A percentile compares a stretch with the other conserved stretches of the same genome.
Evolutionary conservation across 2,113 vertebrate genomes (phyloP).

Genomic region (Lepisosteus oculatus): DNA sequence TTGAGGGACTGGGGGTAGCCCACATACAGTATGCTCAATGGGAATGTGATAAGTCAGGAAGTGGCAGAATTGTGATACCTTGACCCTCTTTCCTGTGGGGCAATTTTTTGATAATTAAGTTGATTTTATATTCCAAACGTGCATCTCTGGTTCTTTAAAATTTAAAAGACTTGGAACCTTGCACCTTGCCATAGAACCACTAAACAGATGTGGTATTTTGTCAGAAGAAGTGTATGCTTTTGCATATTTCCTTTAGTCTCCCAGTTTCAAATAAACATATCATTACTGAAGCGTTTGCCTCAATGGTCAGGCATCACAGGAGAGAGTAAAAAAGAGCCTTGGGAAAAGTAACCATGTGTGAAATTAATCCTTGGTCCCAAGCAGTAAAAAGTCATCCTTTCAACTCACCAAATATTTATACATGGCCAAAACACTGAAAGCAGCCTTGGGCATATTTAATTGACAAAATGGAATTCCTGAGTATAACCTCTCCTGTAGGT

Average conservation of each 20-base stretch:
- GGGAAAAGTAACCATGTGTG: neutral
- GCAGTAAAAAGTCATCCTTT: neutral
- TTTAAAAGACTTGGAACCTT: too few relatives aligned
- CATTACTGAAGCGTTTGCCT: neutral
- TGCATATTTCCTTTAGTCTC: neutral
- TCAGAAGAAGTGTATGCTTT: neutral
- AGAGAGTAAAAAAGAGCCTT: neutral
- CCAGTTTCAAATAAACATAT: constrained; percentile 3
- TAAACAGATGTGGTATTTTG: neutral
- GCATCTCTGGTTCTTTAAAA: too few relatives aligned
- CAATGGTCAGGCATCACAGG: neutral
- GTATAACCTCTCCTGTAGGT: neutral
- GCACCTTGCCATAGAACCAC: neutral
- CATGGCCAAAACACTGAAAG: neutral
- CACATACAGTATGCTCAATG: too few relatives aligned
- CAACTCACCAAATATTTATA: constrained; percentile 9
- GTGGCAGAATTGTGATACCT: too few relatives aligned
- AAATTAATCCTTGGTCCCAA: constrained; percentile 2
- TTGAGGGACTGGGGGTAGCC: too few relatives aligned
- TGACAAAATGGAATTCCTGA: neutral
- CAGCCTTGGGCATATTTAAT: neutral
- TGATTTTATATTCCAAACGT: too few relatives aligned
- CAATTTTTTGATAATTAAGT: too few relatives aligned
- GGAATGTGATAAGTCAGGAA: too few relatives aligned
- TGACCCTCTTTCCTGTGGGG: too few relatives aligned